Evolutionary conservation across 1,140 invertebrate genomes (phyloP).

Genomic region (Bombus picipes): DNA sequence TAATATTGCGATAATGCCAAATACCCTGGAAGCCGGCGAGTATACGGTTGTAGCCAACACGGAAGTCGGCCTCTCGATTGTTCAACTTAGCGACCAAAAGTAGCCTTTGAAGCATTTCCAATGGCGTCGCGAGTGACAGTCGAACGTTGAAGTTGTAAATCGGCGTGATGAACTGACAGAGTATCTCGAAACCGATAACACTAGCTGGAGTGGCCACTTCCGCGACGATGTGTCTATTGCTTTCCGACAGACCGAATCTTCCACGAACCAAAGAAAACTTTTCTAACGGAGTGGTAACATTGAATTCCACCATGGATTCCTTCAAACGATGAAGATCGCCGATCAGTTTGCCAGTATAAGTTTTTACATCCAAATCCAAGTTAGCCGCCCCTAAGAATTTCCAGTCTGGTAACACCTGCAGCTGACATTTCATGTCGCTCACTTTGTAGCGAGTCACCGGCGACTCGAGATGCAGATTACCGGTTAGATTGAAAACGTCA

Average conservation of each 20-base stretch:
- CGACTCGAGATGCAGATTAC: slow-evolving; percentile 83
- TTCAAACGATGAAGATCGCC: slow-evolving; percentile 75
- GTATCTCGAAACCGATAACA: slow-evolving; percentile 86
- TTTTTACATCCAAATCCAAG: slow-evolving; percentile 87
- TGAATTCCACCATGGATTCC: slow-evolving; percentile 83
- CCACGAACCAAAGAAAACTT: slow-evolving; percentile 85
- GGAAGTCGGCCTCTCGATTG: slow-evolving; percentile 86
- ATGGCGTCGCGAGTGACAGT: slow-evolving; percentile 87
- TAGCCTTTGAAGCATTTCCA: slow-evolving; percentile 86
- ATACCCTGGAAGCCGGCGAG: slow-evolving; percentile 89
- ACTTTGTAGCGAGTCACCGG: slow-evolving; percentile 86
- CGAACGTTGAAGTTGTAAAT: slow-evolving; percentile 88
- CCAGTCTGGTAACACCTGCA: slow-evolving; percentile 84
- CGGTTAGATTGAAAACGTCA: slow-evolving; percentile 83
- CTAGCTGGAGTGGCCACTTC: slow-evolving; percentile 86
- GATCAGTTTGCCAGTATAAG: slow-evolving; percentile 83
- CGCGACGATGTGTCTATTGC: slow-evolving; percentile 87
- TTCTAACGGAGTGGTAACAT: slow-evolving; percentile 88
- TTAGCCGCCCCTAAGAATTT: slow-evolving; percentile 86
- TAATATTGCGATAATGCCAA: slow-evolving; percentile 87
- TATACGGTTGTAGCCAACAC: slow-evolving; percentile 88
- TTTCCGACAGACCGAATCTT: slow-evolving; percentile 88
- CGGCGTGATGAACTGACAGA: slow-evolving; percentile 83
- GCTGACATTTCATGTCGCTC: slow-evolving; percentile 86
- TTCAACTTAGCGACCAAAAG: slow-evolving; percentile 85